These are phyloP conservation scores for Hemicordylus capensis DNA, from an alignment of 2,113 vertebrate genomes.

Conservation along the genomic window DNA sequence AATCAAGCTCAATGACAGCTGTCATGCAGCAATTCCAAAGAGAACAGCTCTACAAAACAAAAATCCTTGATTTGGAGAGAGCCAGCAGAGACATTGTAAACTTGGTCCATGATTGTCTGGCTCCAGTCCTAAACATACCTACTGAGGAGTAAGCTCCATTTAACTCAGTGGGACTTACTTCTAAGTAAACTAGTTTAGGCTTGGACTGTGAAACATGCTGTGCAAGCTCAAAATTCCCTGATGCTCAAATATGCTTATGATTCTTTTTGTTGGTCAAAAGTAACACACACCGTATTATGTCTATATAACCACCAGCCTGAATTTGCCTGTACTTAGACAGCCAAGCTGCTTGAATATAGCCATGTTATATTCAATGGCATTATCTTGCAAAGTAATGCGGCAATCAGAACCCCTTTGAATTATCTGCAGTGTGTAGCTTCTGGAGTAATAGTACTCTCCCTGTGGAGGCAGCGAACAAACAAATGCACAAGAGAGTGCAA, in stretches of 20 bases:
- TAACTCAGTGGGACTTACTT: too few species aligned
- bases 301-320: not conserved
- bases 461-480: not conserved
- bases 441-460: not conserved
- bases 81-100: not conserved
- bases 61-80: slow-evolving; percentile 43
- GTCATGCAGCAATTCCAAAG: slow-evolving; percentile 47
- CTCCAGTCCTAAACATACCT: too few species aligned
- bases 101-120: not conserved
- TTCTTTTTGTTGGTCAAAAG: slow-evolving; percentile 8
- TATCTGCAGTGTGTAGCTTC: not conserved
- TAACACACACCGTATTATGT: not conserved
- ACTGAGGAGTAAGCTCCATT: too few species aligned
- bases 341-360: slow-evolving; percentile 6
- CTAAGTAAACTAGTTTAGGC: too few species aligned
- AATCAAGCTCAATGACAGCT: slow-evolving; percentile 55
- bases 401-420: not conserved
- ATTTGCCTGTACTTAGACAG: not conserved
- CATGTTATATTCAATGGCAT: not conserved
- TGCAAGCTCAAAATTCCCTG: slow-evolving; percentile 1
- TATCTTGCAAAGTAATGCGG: not conserved
- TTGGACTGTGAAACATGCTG: not conserved
- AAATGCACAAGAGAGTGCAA: not conserved
- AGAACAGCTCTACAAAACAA: slow-evolving; percentile 47
- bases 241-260: not conserved